These are phyloP conservation scores for Chalcis sispes DNA, from an alignment of 2,888 invertebrate species.

Conservation along the genomic window DNA sequence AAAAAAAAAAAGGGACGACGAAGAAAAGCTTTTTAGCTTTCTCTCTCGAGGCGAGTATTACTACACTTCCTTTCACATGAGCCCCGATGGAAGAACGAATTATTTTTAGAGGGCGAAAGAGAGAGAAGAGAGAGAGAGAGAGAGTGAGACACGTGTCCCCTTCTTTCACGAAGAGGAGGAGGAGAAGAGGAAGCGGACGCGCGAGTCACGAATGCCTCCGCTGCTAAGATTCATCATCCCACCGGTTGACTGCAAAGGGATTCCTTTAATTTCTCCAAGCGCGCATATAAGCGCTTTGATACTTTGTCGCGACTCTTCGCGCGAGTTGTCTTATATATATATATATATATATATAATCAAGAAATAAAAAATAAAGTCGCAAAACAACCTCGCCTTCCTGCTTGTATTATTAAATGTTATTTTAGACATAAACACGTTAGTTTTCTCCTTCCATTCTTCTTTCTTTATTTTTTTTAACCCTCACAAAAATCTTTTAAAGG, in stretches of 20 bases:
- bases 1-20: not conserved
- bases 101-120: slow-evolving; percentile 55
- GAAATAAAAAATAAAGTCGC: not conserved
- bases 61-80: slow-evolving; percentile 60
- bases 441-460: not conserved
- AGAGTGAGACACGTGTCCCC: slow-evolving; percentile 47
- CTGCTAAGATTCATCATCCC: slow-evolving; percentile 51
- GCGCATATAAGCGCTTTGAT: slow-evolving; percentile 26
- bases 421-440: slow-evolving; percentile 42
- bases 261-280: slow-evolving; percentile 45
- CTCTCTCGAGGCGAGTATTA: not conserved
- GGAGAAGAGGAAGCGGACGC: not conserved
- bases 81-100: slow-evolving; percentile 10
- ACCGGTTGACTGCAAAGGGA: slow-evolving; percentile 48
- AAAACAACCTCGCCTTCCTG: not conserved
- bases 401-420: slow-evolving; percentile 25
- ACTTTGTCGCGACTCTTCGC: not conserved
- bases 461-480: not conserved
- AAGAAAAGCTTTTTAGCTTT: slow-evolving; percentile 21
- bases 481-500: slow-evolving; percentile 35
- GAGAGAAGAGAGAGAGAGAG: not conserved
- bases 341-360: too few species aligned
- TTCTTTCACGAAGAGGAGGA: slow-evolving; percentile 33
- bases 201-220: slow-evolving; percentile 28
- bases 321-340: too few species aligned